phyloP scores from a whole-genome alignment of 2,113 vertebrate genomes.

The Synodontis membranacea region DNA sequence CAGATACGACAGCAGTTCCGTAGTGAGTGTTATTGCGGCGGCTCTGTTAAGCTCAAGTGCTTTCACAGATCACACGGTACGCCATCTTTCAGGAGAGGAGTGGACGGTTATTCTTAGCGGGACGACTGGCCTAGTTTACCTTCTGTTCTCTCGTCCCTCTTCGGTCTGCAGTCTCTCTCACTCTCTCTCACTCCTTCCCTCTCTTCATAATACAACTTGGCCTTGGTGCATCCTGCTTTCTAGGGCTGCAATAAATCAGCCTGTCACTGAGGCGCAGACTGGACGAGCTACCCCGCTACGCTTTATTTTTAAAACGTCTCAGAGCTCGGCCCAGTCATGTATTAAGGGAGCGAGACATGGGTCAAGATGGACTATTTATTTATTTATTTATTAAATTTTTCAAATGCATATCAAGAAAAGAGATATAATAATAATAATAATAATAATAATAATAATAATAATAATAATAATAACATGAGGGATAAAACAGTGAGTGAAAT shows the following conservation, averaged over 20 bases:
- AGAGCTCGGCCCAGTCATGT: slow-evolving; percentile 24
- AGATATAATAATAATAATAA: neutral
- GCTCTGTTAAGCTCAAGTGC: neutral
- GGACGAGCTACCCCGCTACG: slow-evolving; percentile 42
- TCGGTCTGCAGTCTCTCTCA: slow-evolving; percentile 18
- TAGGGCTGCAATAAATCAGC: slow-evolving; percentile 52
- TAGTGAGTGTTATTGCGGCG: neutral
- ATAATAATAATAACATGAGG: neutral
- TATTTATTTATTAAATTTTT: neutral
- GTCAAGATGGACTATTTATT: slow-evolving; percentile 34
- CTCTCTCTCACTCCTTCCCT: slow-evolving; percentile 12
- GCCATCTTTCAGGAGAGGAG: slow-evolving; percentile 39
- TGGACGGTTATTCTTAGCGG: slow-evolving; percentile 49
- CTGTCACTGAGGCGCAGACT: slow-evolving; percentile 48
- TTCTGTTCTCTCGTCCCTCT: slow-evolving; percentile 35
- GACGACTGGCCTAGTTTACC: slow-evolving; percentile 52
- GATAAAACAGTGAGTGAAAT: neutral
- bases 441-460: neutral
- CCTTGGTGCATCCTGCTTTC: slow-evolving; percentile 39
- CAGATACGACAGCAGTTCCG: neutral
- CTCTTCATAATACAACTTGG: slow-evolving; percentile 18
- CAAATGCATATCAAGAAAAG: neutral
- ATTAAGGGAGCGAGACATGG: slow-evolving; percentile 23
- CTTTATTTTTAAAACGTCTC: slow-evolving; percentile 48
- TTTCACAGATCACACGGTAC: neutral